Conservation (phyloP, 2,797 vertebrate genomes). For the Protosalanx chinensis region DNA sequence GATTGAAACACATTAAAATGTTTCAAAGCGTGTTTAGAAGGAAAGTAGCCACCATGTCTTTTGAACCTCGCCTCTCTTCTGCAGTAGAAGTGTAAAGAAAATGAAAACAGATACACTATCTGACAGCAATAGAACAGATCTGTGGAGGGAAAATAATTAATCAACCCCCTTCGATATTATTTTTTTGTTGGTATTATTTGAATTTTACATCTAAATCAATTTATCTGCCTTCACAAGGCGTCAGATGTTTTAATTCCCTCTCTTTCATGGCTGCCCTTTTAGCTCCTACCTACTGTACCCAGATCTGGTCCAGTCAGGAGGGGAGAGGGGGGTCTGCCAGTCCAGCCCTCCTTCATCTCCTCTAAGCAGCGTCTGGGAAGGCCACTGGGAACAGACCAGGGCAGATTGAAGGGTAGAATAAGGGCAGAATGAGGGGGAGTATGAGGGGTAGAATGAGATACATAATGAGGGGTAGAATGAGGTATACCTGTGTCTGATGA, state of each 20-base stretch:
- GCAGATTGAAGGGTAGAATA: neutral
- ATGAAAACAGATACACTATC: conserved; percentile 62
- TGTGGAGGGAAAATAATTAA: conserved; percentile 67
- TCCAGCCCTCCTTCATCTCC: conserved; percentile 25
- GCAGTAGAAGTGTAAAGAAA: conserved; percentile 63
- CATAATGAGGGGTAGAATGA: no score
- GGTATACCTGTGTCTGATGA: neutral
- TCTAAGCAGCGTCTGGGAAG: conserved; percentile 6
- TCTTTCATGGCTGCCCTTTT: conserved; percentile 50
- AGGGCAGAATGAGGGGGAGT: no score
- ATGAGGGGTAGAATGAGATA: no score
- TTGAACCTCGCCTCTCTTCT: conserved; percentile 65
- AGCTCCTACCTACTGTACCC: conserved; percentile 40
- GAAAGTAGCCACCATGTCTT: conserved; percentile 65
- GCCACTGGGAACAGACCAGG: conserved; percentile 42
- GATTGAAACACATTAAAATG: conserved; percentile 63
- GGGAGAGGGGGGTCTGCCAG: conserved; percentile 29
- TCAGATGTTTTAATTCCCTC: conserved; percentile 52
- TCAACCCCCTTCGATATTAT: conserved; percentile 62
- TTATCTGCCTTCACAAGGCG: conserved; percentile 64
- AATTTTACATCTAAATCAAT: conserved; percentile 55
- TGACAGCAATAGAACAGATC: conserved; percentile 63
- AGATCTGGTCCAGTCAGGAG: conserved; percentile 16
- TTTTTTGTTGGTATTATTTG: conserved; percentile 59
- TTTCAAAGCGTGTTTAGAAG: conserved; percentile 61